Percentiles rank a stretch among this genome's conserved stretches.
These are phyloP conservation scores for Hydriomena furcata DNA, from an alignment of 2,888 invertebrate species.

Conservation along the genomic window DNA sequence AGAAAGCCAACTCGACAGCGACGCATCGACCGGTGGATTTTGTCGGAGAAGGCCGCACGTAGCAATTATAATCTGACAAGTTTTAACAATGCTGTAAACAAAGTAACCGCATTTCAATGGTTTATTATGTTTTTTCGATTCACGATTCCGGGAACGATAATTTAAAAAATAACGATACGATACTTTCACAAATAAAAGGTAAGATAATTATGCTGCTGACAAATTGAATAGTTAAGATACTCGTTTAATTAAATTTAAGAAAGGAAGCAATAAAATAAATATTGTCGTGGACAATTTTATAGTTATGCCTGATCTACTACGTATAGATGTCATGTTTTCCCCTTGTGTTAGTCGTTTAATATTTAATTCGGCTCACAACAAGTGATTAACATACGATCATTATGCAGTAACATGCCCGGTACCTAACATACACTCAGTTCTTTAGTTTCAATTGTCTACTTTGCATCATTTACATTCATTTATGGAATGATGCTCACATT, in stretches of 20 bases:
- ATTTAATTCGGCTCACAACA: constrained; percentile 64
- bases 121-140: background rate
- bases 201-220: background rate
- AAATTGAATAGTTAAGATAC: constrained; percentile 2
- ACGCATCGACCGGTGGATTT: constrained; percentile 34
- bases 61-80: constrained; percentile 32
- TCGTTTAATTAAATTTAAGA: constrained; percentile 13
- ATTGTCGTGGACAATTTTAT: constrained; percentile 21
- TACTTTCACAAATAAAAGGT: too few relatives aligned
- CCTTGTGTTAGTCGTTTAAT: constrained; percentile 55
- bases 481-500: background rate
- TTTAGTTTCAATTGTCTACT: constrained; percentile 56
- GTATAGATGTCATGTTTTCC: constrained; percentile 49
- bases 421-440: constrained; percentile 55
- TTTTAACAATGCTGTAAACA: constrained; percentile 21
- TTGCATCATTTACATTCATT: constrained; percentile 2
- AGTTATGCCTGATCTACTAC: constrained; percentile 34
- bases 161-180: too few relatives aligned
- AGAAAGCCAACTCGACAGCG: constrained; percentile 34
- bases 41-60: constrained; percentile 38
- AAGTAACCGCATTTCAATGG: too few relatives aligned
- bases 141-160: too few relatives aligned
- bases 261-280: constrained; percentile 30
- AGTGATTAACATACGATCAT: constrained; percentile 66
- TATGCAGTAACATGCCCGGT: constrained; percentile 64